phyloP scores from a whole-genome alignment of 2,888 invertebrate species.

The Dynastes grantii region DNA sequence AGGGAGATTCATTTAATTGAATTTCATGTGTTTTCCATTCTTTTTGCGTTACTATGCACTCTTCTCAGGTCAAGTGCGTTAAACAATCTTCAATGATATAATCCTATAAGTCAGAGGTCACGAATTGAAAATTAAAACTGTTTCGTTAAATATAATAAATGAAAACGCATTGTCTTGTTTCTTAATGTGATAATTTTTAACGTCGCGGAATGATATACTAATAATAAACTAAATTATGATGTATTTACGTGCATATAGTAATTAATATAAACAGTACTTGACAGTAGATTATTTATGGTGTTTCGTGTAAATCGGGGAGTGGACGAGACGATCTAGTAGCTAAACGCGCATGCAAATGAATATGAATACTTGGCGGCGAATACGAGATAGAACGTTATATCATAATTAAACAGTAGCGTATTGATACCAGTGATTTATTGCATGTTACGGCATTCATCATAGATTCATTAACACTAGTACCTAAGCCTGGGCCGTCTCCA shows the following conservation, averaged over 20 bases:
- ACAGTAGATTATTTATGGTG: conserved; percentile 50
- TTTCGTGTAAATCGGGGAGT: conserved; percentile 51
- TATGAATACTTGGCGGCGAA: conserved; percentile 50
- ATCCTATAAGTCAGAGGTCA: too few relatives aligned
- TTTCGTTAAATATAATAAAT: too few relatives aligned
- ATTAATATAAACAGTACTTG: conserved; percentile 52
- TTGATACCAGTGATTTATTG: conserved; percentile 58
- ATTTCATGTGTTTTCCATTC: too few relatives aligned
- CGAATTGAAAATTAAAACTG: too few relatives aligned
- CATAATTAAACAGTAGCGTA: conserved; percentile 59
- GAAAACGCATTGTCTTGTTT: too few relatives aligned
- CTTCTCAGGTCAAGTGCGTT: too few relatives aligned
- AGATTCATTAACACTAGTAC: conserved; percentile 52
- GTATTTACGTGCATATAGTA: conserved; percentile 48
- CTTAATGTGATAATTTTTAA: conserved; percentile 9
- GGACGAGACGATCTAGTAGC: conserved; percentile 47
- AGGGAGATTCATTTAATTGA: too few relatives aligned
- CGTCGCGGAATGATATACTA: conserved; percentile 31
- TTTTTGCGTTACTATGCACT: too few relatives aligned
- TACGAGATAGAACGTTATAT: conserved; percentile 54
- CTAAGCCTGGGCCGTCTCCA: conserved; percentile 33
- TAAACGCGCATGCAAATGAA: conserved; percentile 50
- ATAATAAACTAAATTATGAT: conserved; percentile 50
- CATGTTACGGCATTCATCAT: conserved; percentile 56
- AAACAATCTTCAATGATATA: too few relatives aligned